phyloP scores from a whole-genome alignment of 2,888 invertebrate species.

The Acleris holmiana region DNA sequence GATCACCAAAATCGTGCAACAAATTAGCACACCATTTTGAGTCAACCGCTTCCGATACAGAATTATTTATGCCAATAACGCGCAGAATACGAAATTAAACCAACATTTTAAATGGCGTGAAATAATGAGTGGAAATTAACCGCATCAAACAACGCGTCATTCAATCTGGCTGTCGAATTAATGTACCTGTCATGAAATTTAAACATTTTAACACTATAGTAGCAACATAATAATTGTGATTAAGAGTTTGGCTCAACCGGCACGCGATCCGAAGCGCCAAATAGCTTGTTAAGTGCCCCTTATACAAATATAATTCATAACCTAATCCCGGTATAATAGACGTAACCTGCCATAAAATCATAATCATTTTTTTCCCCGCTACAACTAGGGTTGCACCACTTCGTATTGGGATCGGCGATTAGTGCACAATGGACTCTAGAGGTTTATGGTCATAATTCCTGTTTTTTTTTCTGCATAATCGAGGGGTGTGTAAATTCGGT shows the following conservation, averaged over 20 bases:
- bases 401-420: constrained; percentile 72
- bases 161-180: constrained; percentile 57
- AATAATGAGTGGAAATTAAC: constrained; percentile 49
- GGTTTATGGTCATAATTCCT: constrained; percentile 80
- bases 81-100: constrained; percentile 23
- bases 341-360: constrained; percentile 84
- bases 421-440: constrained; percentile 71
- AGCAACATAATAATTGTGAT: constrained; percentile 50
- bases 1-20: no score
- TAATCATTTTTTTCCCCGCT: constrained; percentile 73
- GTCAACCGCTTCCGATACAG: not conserved
- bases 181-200: constrained; percentile 70
- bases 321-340: constrained; percentile 82
- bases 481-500: constrained; percentile 67
- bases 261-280: constrained; percentile 49
- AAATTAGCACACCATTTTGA: not conserved
- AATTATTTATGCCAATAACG: constrained; percentile 21
- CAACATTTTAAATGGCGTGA: constrained; percentile 45
- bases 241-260: constrained; percentile 57
- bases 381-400: constrained; percentile 69
- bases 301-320: constrained; percentile 81
- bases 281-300: constrained; percentile 79
- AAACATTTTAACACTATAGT: constrained; percentile 56
- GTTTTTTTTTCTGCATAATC: constrained; percentile 71
- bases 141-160: constrained; percentile 53